These are phyloP conservation scores for Bombus polaris DNA, from an alignment of 1,140 invertebrate species.

Conservation along the genomic window DNA sequence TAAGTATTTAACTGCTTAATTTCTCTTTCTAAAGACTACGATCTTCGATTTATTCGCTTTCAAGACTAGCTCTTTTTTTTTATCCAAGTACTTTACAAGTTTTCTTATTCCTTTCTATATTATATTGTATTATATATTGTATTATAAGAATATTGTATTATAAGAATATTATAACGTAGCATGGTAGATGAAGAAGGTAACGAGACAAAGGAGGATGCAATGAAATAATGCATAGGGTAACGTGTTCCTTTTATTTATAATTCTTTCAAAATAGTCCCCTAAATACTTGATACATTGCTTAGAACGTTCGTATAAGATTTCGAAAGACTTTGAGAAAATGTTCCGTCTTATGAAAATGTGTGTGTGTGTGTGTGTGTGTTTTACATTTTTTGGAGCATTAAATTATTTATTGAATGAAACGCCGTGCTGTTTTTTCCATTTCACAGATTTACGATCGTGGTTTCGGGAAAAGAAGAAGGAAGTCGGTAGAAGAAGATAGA, in stretches of 20 bases:
- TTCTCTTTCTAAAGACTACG: too few species aligned
- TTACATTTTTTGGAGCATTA: not conserved
- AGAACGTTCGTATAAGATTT: conserved; percentile 36
- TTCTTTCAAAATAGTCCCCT: conserved; percentile 34
- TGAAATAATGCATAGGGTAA: not conserved
- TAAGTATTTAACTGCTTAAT: too few species aligned
- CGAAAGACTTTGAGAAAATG: conserved; percentile 37
- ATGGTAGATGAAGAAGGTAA: not conserved
- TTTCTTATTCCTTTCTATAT: too few species aligned
- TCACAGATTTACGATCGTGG: not conserved
- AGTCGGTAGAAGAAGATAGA: not conserved
- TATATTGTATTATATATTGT: too few species aligned
- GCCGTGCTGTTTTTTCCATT: not conserved
- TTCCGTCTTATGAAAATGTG: not conserved
- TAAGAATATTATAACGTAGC: not conserved
- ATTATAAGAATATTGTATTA: not conserved
- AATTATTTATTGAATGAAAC: conserved; percentile 1
- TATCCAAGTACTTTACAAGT: too few species aligned
- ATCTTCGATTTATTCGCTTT: too few species aligned
- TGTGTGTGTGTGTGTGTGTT: too few species aligned
- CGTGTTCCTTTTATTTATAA: conserved; percentile 14
- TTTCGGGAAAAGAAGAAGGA: not conserved
- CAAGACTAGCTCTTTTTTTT: too few species aligned
- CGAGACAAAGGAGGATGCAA: not conserved
- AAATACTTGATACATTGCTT: conserved; percentile 40